A percentile compares a stretch with the other conserved stretches of the same genome.
phyloP scores from a whole-genome alignment of 2,797 vertebrate genomes.

The Nannoperca australis region DNA sequence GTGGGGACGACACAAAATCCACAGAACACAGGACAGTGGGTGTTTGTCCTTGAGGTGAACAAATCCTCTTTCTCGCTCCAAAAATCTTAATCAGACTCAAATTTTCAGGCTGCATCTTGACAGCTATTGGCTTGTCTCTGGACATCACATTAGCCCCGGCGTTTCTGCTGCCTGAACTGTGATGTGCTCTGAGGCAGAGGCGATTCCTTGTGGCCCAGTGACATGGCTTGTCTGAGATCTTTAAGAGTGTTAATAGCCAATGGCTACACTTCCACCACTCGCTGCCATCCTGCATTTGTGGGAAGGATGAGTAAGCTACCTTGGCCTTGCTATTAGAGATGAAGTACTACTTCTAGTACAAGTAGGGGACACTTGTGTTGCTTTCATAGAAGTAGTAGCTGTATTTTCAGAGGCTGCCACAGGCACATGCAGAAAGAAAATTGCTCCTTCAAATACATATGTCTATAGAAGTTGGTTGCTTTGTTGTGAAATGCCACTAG shows the following conservation, averaged over 20 bases:
- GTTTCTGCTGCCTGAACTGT: conserved; percentile 15
- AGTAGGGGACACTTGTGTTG: neutral
- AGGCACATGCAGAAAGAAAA: neutral
- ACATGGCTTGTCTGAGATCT: conserved; percentile 26
- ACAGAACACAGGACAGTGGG: conserved; percentile 1
- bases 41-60: conserved; percentile 11
- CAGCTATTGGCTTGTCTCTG: conserved; percentile 45
- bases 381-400: neutral
- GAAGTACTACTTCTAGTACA: neutral
- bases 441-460: neutral
- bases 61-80: neutral
- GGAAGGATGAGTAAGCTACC: neutral
- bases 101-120: conserved; percentile 20
- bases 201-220: conserved; percentile 9
- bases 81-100: conserved; percentile 4
- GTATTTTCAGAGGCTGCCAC: conserved; percentile 8
- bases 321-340: conserved; percentile 6
- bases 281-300: conserved; percentile 20
- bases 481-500: neutral
- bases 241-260: conserved; percentile 27
- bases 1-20: neutral
- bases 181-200: conserved; percentile 16
- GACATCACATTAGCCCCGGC: conserved; percentile 15
- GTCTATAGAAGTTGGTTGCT: neutral
- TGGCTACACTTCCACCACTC: neutral